A percentile compares a stretch with the other conserved stretches of the same genome.
phyloP scores from a whole-genome alignment of 2,888 invertebrate genomes.

The Darwinula stevensoni region DNA sequence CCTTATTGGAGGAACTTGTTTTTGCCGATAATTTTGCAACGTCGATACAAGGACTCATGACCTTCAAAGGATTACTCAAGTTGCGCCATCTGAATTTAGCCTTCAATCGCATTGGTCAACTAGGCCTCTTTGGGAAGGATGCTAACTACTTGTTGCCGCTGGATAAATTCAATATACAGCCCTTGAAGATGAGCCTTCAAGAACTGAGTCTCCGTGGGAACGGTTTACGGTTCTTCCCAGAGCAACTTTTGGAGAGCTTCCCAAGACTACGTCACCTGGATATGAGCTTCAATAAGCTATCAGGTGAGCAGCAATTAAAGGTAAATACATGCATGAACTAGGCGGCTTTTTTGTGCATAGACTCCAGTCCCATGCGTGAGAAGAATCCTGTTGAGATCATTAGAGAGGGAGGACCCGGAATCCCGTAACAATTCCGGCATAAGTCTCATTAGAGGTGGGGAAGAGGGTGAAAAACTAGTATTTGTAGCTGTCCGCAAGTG shows the following conservation, averaged over 20 bases:
- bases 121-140: slow-evolving; percentile 1
- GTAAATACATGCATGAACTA: no score
- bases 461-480: no score
- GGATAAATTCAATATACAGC: no score
- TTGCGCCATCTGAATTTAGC: slow-evolving; percentile 8
- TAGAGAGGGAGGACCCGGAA: no score
- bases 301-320: no score
- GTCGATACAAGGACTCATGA: slow-evolving; percentile 1
- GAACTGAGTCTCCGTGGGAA: slow-evolving; percentile 8
- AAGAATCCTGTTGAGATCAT: no score
- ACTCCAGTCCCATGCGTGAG: no score
- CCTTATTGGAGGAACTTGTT: slow-evolving; percentile 6
- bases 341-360: no score
- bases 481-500: no score
- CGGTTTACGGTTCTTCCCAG: slow-evolving; percentile 9
- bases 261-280: slow-evolving; percentile 8
- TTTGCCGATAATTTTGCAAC: slow-evolving; percentile 6
- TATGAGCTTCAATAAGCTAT: slow-evolving; percentile 8
- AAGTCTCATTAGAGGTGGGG: no score
- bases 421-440: no score
- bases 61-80: slow-evolving; percentile 6
- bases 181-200: slow-evolving; percentile 7
- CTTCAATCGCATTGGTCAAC: slow-evolving; percentile 8
- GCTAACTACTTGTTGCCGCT: slow-evolving; percentile 4
- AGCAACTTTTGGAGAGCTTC: slow-evolving; percentile 8